Base-by-base conservation (phyloP, 2,797 vertebrate genomes). In the Pantherophis vulpinus region DNA sequence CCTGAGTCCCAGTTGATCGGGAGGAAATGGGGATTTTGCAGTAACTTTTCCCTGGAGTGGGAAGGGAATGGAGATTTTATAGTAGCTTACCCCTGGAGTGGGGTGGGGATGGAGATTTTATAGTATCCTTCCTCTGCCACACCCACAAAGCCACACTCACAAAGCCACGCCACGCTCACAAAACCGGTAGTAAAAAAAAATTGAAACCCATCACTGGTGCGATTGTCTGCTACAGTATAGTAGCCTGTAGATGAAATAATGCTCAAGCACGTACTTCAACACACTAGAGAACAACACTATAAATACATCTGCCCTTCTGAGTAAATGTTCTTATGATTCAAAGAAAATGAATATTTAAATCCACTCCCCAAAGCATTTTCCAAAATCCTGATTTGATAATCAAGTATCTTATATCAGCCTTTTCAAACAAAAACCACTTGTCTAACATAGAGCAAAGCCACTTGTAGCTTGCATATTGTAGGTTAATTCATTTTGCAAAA, bases 401-500 rank as follows among this genome's bases (percentile, higher is more conserved):
- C 92, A 95, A 88, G 92, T 94, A 92, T 94, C 90, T 92, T 92
- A 25, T 92, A 86, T 93, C 70, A 93, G 91, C 88, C 79, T 93
- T 25, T 94, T n/a, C 61, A 91, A 92, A 94, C 86, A 94, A 25
- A 90, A 94, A 86, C 94, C 87, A 86, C 83, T 94, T 92, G 42
- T 37, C 58, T 74, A 95, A 51, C 32, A 91, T 79, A 32, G 54
- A 95, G 51, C 23, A 94, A 94, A 92, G n/a, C 18, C 83, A 92
- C 83, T 18, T 89, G 0, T 96, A 51, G 93, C 92, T 96, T 95
- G 51, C 74, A 93, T 95, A 56, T 58, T 90, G 29, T 70, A 96
- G 92, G 66, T 94, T 92, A 96, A 93, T 93, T 96, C 42, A 93
- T 93, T 96, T 96, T 90, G 95, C 96, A 90, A 89, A 95, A 96